Percentiles rank a stretch among this genome's conserved stretches.
phyloP scores from a whole-genome alignment of 2,113 vertebrate species.

The Myotis brandtii region DNA sequence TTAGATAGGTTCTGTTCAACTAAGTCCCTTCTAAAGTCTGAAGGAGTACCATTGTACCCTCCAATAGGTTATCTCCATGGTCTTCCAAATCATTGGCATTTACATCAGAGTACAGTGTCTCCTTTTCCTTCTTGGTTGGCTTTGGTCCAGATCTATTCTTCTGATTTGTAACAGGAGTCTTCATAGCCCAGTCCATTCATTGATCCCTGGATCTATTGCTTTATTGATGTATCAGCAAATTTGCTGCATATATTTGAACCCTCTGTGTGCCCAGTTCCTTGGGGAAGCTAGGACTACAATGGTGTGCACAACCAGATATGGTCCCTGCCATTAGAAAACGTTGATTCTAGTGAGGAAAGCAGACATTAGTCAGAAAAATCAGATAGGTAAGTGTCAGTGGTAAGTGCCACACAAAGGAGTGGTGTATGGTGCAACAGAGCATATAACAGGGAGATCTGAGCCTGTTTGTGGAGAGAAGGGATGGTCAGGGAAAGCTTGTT shows the following conservation, averaged over 20 bases:
- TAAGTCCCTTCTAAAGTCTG: background rate
- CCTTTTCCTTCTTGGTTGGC: background rate
- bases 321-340: background rate
- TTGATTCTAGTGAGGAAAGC: conserved; percentile 28
- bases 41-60: background rate
- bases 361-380: background rate
- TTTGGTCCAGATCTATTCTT: background rate
- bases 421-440: background rate
- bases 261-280: background rate
- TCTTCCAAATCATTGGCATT: background rate
- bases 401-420: background rate
- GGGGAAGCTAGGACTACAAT: background rate
- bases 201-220: background rate
- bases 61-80: background rate
- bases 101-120: background rate
- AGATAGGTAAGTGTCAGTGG: background rate
- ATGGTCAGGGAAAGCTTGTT: background rate
- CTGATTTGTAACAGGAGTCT: background rate
- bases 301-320: background rate
- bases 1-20: background rate
- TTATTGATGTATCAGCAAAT: background rate
- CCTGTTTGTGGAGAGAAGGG: background rate
- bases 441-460: background rate
- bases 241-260: background rate
- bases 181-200: background rate